These are phyloP conservation scores for Margaritifera margaritifera DNA, from an alignment of 2,888 invertebrate species.

Conservation along the genomic window DNA sequence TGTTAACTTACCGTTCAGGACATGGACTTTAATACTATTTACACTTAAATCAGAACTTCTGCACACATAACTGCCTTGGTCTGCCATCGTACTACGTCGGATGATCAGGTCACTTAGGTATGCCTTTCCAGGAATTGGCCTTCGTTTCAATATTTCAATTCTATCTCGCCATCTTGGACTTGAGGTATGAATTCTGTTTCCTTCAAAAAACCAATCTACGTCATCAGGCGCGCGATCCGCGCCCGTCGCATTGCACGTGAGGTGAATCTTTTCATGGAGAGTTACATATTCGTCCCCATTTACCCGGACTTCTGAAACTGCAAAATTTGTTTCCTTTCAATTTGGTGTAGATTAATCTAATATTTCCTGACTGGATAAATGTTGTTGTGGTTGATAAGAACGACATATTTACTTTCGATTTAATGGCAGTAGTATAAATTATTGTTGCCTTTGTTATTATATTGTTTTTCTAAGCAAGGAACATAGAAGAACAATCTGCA, in stretches of 20 bases:
- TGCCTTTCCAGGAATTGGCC: conserved; percentile 32
- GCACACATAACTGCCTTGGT: conserved; percentile 46
- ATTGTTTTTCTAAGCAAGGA: too few relatives aligned
- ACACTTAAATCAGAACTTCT: conserved; percentile 44
- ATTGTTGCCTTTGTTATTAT: too few relatives aligned
- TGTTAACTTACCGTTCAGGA: conserved; percentile 43
- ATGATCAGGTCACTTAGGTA: conserved; percentile 43
- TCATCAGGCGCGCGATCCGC: conserved; percentile 53
- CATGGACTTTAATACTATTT: conserved; percentile 43
- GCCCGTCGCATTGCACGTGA: conserved; percentile 60
- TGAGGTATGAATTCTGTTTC: conserved; percentile 38
- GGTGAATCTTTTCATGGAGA: conserved; percentile 42
- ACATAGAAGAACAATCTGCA: too few relatives aligned
- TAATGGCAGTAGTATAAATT: too few relatives aligned
- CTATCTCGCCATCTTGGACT: conserved; percentile 35
- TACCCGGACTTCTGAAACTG: conserved; percentile 48
- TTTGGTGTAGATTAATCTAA: too few relatives aligned
- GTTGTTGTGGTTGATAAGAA: too few relatives aligned
- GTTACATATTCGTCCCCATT: conserved; percentile 56
- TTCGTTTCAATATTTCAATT: conserved; percentile 29
- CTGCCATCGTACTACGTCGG: conserved; percentile 29
- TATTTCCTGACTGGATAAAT: too few relatives aligned
- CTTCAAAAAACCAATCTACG: conserved; percentile 59
- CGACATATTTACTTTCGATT: too few relatives aligned
- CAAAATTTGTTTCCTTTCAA: background rate